phyloP scores from a whole-genome alignment of 2,797 vertebrate genomes.

The Mallotus villosus region DNA sequence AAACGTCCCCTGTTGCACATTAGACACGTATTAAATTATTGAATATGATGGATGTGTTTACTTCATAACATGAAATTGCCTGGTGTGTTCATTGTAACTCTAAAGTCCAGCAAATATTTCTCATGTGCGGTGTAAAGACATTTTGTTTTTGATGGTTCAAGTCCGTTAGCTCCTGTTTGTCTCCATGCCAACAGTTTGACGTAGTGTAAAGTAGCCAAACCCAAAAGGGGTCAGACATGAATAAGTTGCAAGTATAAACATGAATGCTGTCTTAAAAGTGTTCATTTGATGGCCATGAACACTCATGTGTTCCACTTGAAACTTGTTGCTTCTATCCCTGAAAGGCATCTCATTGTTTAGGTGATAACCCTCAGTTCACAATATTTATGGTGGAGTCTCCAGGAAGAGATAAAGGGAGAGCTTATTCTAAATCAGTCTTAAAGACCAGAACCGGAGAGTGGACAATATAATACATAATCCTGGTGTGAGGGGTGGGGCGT shows the following conservation, averaged over 20 bases:
- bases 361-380: not conserved
- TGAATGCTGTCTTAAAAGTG: not conserved
- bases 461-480: constrained; percentile 55
- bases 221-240: not conserved
- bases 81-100: constrained; percentile 39
- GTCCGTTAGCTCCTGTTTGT: constrained; percentile 23
- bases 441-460: constrained; percentile 13
- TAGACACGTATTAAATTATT: constrained; percentile 59
- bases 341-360: not conserved
- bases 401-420: not conserved
- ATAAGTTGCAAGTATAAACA: not conserved
- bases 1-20: constrained; percentile 41
- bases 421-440: constrained; percentile 11
- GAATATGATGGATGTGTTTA: constrained; percentile 73
- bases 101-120: constrained; percentile 44
- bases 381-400: not conserved
- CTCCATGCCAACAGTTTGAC: constrained; percentile 12
- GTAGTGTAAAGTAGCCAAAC: constrained; percentile 11
- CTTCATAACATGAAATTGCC: constrained; percentile 52
- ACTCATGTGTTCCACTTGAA: not conserved
- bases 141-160: constrained; percentile 22
- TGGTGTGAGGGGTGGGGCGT: constrained; percentile 56
- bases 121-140: constrained; percentile 37
- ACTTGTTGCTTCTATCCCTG: not conserved
- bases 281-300: constrained; percentile 1